Base-by-base conservation (phyloP, 2,888 invertebrate genomes). In the Eurytoma californica region DNA sequence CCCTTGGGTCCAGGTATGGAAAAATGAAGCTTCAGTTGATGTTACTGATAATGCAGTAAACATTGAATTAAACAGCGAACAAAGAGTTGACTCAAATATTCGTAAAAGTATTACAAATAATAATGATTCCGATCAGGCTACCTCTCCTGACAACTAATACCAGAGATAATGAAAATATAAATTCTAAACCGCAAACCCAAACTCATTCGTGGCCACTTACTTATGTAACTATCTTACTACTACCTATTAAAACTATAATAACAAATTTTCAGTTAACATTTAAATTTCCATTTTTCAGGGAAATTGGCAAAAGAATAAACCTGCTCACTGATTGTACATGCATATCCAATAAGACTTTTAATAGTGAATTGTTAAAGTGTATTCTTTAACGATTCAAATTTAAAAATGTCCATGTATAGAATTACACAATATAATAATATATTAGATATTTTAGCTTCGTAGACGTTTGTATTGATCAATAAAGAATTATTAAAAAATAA, bases 231-330 rank as follows among this genome's bases (percentile, higher is more conserved):
- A 53, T 30, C n/a, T 65, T 39, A 55, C 30, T 49, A 24, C 24
- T 16, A 24, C 5, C 24, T 3, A 60, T 28, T 20, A 16, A 60
- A 24, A 3, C 14, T 4, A 61, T 30, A 16, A 7, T 53, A 20
- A 30, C 20, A 14, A 51, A 58, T 39, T 13, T 63, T 18, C 4
- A 63, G 18, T 12, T 53, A 30, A 39, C 39, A 5, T 3, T 53
- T 55, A 39, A 24, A n/a, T 20, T 57, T 65, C n/a, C n/a, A 58
- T 63, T 70, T 57, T 70, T 66, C 49, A 77, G 77, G 72, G 20
- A 58, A 70, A 66, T 72, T 77, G 70, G 77, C 20, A 65, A 51
- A 68, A 79, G 73, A 79, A 51, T 16, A 69, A 49, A 65, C 51
- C 39, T 20, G 20, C 65, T 16, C 47, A 72, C 63, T 68, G 16